Evolutionary conservation across 2,113 vertebrate species (phyloP).

Genomic region (Corydoras maculifer): DNA sequence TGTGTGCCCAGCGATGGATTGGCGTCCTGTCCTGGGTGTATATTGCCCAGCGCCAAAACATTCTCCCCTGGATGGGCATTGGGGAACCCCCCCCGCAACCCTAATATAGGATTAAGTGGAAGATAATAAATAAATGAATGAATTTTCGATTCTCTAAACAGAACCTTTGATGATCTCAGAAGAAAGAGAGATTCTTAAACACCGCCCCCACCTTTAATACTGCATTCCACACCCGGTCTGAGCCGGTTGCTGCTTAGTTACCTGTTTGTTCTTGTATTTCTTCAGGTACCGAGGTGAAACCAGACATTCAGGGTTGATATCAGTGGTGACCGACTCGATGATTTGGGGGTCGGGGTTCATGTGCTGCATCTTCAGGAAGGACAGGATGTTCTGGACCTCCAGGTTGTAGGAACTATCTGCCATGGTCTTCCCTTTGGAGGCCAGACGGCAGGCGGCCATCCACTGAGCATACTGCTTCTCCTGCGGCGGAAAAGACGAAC

Average conservation of each 20-base stretch:
- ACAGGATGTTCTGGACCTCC: constrained; percentile 97
- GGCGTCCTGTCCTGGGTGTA: no score
- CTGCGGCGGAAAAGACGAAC: constrained; percentile 50
- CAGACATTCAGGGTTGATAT: constrained; percentile 93
- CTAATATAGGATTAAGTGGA: no score
- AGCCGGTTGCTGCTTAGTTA: constrained; percentile 42
- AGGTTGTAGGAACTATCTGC: constrained; percentile 95
- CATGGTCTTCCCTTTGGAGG: constrained; percentile 98
- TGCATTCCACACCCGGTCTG: no score
- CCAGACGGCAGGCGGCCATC: constrained; percentile 96
- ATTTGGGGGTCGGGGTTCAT: constrained; percentile 92
- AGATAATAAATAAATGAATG: no score
- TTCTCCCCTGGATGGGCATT: no score
- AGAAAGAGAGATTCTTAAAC: background rate
- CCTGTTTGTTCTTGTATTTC: constrained; percentile 98
- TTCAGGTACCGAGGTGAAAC: constrained; percentile 96
- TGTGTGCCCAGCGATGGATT: no score
- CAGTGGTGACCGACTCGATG: constrained; percentile 86
- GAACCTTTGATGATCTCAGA: no score
- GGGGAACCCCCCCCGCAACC: no score
- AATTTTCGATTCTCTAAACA: no score
- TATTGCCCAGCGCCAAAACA: no score
- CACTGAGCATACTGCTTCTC: constrained; percentile 96
- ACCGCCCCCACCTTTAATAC: no score
- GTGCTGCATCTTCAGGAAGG: constrained; percentile 98